These are phyloP conservation scores for Anthonomus grandis DNA, from an alignment of 1,140 invertebrate species.

Conservation along the genomic window DNA sequence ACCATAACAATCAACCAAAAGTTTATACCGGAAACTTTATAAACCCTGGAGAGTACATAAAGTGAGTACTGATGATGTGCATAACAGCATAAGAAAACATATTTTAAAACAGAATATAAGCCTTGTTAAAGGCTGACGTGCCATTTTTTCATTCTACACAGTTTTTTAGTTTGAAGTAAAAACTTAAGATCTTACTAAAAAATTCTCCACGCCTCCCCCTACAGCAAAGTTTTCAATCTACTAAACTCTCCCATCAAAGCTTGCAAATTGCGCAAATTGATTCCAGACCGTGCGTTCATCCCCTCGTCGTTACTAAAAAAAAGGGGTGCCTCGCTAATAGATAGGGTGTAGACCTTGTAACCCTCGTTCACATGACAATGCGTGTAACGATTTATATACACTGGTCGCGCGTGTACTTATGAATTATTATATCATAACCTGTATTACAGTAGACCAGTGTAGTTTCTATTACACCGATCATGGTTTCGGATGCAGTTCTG, in stretches of 20 bases:
- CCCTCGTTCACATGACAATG: slow-evolving; percentile 34
- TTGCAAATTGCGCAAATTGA: slow-evolving; percentile 44
- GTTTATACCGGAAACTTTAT: no score
- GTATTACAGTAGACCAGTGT: slow-evolving; percentile 27
- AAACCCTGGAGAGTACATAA: no score
- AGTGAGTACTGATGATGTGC: no score
- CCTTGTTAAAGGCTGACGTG: no score
- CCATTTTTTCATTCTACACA: no score
- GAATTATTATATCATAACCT: slow-evolving; percentile 50
- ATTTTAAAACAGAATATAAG: no score
- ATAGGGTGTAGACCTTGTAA: slow-evolving; percentile 28
- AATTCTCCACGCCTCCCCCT: slow-evolving; percentile 35
- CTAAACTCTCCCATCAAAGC: slow-evolving; percentile 36
- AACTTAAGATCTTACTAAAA: no score
- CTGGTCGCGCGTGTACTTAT: slow-evolving; percentile 44
- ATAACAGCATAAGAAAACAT: no score
- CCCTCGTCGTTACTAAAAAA: slow-evolving; percentile 9
- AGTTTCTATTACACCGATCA: neutral
- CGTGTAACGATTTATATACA: slow-evolving; percentile 33
- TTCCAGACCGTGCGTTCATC: slow-evolving; percentile 33
- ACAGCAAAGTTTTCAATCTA: slow-evolving; percentile 43
- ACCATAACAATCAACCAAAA: no score
- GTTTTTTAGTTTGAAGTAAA: no score
- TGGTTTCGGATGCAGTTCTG: slow-evolving; percentile 7
- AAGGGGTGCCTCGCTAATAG: slow-evolving; percentile 38